Conservation (phyloP, 2,888 invertebrate species). For the Esperia sulphurella region DNA sequence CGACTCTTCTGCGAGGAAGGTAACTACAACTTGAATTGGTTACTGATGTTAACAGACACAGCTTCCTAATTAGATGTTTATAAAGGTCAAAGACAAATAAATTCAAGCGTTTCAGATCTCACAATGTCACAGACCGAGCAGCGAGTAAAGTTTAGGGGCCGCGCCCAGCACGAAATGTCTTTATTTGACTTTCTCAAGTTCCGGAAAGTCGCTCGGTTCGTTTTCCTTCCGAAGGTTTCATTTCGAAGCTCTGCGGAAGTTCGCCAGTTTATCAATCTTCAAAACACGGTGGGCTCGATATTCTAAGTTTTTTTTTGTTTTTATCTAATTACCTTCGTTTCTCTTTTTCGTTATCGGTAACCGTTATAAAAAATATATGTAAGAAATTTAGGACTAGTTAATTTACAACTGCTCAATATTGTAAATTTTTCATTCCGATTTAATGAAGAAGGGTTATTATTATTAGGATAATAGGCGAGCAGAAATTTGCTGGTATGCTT, state of each 20-base stretch:
- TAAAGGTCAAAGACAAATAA: conserved; percentile 25
- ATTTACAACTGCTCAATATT: no score
- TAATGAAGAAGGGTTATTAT: no score
- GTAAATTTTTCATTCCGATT: no score
- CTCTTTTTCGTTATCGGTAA: no score
- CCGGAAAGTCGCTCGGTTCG: conserved; percentile 19
- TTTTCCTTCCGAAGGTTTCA: conserved; percentile 37
- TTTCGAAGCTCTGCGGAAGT: conserved; percentile 37
- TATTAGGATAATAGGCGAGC: no score
- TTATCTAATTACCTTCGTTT: no score
- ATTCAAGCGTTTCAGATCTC: conserved; percentile 22
- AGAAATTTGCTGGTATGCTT: no score
- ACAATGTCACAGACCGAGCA: conserved; percentile 7
- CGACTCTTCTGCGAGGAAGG: background rate
- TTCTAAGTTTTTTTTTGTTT: background rate
- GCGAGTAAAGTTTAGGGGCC: conserved; percentile 25
- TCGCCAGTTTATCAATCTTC: conserved; percentile 40
- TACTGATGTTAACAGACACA: conserved; percentile 7
- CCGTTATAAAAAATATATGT: no score
- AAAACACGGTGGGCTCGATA: conserved; percentile 21
- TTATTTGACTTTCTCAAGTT: conserved; percentile 41
- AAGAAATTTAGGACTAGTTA: no score
- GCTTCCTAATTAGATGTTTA: conserved; percentile 20
- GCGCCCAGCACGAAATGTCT: conserved; percentile 32
- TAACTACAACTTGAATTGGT: background rate